These are phyloP conservation scores for Polypedilum vanderplanki DNA, from an alignment of 1,140 invertebrate genomes.

Conservation along the genomic window DNA sequence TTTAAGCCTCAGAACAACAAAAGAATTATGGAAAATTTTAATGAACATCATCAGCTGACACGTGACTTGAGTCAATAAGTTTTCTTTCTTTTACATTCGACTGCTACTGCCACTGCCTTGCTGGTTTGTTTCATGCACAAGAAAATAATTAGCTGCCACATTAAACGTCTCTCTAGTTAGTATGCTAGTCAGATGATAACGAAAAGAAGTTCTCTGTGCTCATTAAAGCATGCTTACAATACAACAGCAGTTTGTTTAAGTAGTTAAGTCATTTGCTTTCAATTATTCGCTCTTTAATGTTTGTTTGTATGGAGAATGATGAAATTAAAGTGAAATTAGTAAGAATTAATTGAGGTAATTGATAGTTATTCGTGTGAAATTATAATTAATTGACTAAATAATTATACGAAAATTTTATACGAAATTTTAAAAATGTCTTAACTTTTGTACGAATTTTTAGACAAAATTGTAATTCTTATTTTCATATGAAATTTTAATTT, in stretches of 20 bases:
- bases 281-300: background rate
- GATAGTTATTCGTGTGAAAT: too few species aligned
- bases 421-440: too few species aligned
- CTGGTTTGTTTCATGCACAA: background rate
- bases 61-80: slow-evolving; percentile 22
- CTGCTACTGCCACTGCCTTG: background rate
- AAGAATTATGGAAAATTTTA: slow-evolving; percentile 28
- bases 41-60: slow-evolving; percentile 21
- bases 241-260: background rate
- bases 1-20: slow-evolving; percentile 4
- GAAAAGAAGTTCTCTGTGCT: background rate
- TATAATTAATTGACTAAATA: too few species aligned
- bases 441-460: too few species aligned
- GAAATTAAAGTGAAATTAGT: too few species aligned
- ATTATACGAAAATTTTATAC: too few species aligned
- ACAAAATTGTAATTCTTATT: too few species aligned
- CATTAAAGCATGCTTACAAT: background rate
- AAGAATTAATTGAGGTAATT: too few species aligned
- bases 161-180: background rate
- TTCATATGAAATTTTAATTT: too few species aligned
- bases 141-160: slow-evolving; percentile 25
- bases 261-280: slow-evolving; percentile 12
- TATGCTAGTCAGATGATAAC: background rate
- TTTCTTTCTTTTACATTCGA: background rate
- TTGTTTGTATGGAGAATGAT: too few species aligned